Conservation (phyloP, 1,140 invertebrate genomes). For the Akabosia matsudoensis region DNA sequence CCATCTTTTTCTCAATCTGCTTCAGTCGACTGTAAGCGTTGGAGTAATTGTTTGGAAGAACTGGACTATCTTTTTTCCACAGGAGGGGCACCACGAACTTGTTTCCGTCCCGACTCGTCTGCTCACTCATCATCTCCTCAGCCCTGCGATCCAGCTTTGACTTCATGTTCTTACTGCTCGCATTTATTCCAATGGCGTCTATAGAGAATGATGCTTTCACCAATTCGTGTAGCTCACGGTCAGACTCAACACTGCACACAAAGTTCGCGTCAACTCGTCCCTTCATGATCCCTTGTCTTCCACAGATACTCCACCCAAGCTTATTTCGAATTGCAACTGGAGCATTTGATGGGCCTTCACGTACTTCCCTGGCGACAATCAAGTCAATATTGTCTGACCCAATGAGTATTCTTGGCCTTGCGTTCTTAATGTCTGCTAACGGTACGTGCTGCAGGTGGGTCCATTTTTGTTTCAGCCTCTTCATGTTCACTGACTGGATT, state of each 20-base stretch:
- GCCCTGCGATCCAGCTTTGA: conserved; percentile 21
- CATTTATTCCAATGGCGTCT: conserved; percentile 28
- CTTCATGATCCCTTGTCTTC: neutral
- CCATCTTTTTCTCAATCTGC: conserved; percentile 28
- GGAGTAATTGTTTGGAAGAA: neutral
- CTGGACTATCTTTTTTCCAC: conserved; percentile 27
- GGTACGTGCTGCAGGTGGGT: neutral
- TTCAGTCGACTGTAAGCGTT: conserved; percentile 25
- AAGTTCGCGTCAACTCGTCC: neutral
- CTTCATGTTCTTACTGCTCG: neutral
- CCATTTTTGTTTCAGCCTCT: neutral
- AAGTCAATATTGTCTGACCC: neutral
- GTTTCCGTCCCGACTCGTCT: neutral
- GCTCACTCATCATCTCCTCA: conserved; percentile 1
- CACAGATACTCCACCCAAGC: neutral
- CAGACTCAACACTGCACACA: neutral
- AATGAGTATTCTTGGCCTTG: neutral
- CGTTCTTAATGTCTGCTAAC: neutral
- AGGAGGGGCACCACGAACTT: conserved; percentile 19
- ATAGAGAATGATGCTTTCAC: conserved; percentile 28
- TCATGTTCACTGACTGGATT: neutral
- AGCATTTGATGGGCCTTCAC: conserved; percentile 5
- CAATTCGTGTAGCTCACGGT: neutral
- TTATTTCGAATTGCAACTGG: neutral
- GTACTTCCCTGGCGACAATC: neutral